Percentiles rank a stretch among this genome's conserved stretches.
Conservation (phyloP, 2,113 vertebrate genomes). For the Dipodomys merriami region DNA sequence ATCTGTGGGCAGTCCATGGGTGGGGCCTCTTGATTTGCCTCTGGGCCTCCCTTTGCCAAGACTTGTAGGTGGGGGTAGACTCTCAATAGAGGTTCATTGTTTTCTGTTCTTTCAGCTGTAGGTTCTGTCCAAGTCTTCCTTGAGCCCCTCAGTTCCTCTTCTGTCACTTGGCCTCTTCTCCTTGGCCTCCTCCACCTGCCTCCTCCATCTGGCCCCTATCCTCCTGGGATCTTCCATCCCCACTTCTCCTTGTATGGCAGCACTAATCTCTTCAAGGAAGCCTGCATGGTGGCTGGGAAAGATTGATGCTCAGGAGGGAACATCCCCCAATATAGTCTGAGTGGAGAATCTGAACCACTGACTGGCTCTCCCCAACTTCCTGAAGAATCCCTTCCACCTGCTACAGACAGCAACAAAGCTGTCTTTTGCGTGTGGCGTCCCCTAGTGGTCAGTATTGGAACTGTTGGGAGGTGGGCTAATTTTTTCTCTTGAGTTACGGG, state of each 20-base stretch:
- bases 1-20: constrained; percentile 45
- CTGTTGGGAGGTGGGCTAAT: not conserved
- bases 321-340: not conserved
- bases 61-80: constrained; percentile 56
- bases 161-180: not conserved
- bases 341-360: not conserved
- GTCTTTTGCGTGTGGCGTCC: not conserved
- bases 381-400: not conserved
- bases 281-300: not conserved
- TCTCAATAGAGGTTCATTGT: constrained; percentile 68
- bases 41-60: constrained; percentile 58
- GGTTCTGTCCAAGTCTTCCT: constrained; percentile 15
- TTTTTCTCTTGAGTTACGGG: not conserved
- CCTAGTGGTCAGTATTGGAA: constrained; percentile 17
- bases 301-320: too few species aligned
- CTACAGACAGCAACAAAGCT: constrained; percentile 56
- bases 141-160: not conserved
- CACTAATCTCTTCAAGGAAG: not conserved
- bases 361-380: not conserved
- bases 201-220: not conserved
- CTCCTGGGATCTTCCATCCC: not conserved
- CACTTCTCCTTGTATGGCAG: not conserved
- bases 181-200: not conserved
- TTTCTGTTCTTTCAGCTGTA: constrained; percentile 3
- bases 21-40: constrained; percentile 31